Base-by-base conservation (phyloP, 2,888 invertebrate genomes). In the Podotricha telesiphe region DNA sequence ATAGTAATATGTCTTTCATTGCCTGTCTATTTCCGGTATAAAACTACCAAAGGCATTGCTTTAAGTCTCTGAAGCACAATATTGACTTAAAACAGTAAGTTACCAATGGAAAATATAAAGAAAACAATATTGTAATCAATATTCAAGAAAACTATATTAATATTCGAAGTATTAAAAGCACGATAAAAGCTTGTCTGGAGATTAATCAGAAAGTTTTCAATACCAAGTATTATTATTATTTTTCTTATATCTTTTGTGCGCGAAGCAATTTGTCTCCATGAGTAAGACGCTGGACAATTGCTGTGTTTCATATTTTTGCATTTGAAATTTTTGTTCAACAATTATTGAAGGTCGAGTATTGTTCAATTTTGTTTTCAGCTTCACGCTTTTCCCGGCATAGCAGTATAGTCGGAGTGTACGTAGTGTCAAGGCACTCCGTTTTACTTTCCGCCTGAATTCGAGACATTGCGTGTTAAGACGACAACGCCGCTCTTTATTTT, bases 171-270 rank as follows among this genome's bases (percentile, higher is more conserved):
- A 61, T n/a, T 34, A 61, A 22, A 47, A 48, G 17, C 34, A 61
- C 45, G 47, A 61, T 61, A 61, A 61, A 61, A 61, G 58, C 58
- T 58, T 51, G 51, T 53, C 67, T 61, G 19, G 4, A 59, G 66
- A 71, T 64, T 71, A 69, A 69, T 71, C 69, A 64, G 47, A 47
- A 51, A 68, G 51, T 40, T 59, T 62, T 71, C 71, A 71, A 71
- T 71, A 66, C 61, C 67, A 67, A 67, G 59, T 17, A 34, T 40
- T 53, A 5, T 7, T 7, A 7, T 7, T 34, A 5, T 34, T 53
- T 53, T 65, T 45, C n/a, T 58, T 48, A 55, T 65, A 68, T 65
- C 68, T 66, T 72, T 73, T 73, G 70, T 73, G 48, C 48, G 50
- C 56, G 48, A 66, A 73, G 69, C 56, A 72, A 72, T 70, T 72